Evolutionary conservation across 1,140 invertebrate species (phyloP), one percentile per base, ranked within the genome.

Genomic region (Agraylea sexmaculata): DNA sequence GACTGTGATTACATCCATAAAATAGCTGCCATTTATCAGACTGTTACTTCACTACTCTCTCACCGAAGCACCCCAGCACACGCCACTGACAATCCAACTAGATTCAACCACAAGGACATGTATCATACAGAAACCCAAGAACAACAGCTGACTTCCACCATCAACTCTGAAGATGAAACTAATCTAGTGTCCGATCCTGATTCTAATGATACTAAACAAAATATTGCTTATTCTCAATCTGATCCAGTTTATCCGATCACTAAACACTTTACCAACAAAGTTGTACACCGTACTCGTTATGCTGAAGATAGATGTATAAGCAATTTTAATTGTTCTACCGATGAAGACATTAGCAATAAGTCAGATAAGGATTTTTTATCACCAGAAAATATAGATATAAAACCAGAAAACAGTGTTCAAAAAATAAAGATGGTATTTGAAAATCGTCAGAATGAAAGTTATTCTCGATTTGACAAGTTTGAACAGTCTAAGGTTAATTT

Each of bases 31-130:
- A 56, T 62, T 54, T 55, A 57, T 43, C 40, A 64, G 66, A 74
- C 73, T 42, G 57, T 72, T 46, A 51, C 58, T 49, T 67, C 62
- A 21, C 70, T 71, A 48, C 62, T 73, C 56, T 58, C 68, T 59
- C 66, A 63, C 59, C 53, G 36, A 45, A 62, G 54, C 54, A 63
- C 50, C 45, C 58, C 50, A 52, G 51, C 52, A 43, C 49, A 46
- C 39, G 44, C 43, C 46, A 46, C 46, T 40, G 42, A 35, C 45
- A 51, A 46, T 48, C 41, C 46, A 39, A 3, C 45, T 60, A 25
- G 52, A 60, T 27, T 18, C 15, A 16, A 7, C n/a, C n/a, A 27
- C 15, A 29, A 38, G 28, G 21, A 13, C 20, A 7, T 25, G 20
- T 25, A 25, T 29, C 23, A 27, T 27, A 27, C 7, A 7, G n/a